A percentile compares a stretch with the other conserved stretches of the same genome.
phyloP scores from a whole-genome alignment of 2,888 invertebrate species.

The Bruchidius siliquastri region DNA sequence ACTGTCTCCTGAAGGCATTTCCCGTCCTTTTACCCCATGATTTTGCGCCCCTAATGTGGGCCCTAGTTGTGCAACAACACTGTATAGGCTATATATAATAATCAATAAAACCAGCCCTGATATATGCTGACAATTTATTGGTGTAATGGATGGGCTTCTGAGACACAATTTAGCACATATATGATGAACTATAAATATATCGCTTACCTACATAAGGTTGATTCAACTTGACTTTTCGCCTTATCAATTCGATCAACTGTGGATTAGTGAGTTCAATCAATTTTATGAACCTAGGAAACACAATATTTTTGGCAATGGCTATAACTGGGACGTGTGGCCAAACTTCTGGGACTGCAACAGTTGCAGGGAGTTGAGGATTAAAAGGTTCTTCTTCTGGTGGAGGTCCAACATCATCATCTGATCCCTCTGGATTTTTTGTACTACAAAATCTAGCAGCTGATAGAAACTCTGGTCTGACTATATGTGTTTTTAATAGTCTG shows the following conservation, averaged over 20 bases:
- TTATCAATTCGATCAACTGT: constrained; percentile 78
- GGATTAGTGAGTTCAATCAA: constrained; percentile 90
- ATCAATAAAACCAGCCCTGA: too few species aligned
- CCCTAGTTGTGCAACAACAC: too few species aligned
- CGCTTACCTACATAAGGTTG: constrained; percentile 76
- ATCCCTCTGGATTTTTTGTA: constrained; percentile 25
- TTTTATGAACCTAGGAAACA: constrained; percentile 97
- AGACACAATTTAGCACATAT: too few species aligned
- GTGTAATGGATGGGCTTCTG: too few species aligned
- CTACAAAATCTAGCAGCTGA: constrained; percentile 22
- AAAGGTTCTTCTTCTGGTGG: constrained; percentile 43
- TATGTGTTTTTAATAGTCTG: background rate
- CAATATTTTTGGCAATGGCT: constrained; percentile 89
- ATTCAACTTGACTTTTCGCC: constrained; percentile 90
- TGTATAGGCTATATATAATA: too few species aligned
- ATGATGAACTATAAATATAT: too few species aligned
- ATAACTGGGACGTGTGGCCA: constrained; percentile 96
- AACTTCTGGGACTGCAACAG: constrained; percentile 90
- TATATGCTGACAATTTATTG: too few species aligned
- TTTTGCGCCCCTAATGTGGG: too few species aligned
- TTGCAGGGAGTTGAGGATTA: constrained; percentile 68
- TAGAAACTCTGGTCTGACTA: background rate
- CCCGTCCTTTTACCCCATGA: too few species aligned
- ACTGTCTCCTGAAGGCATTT: too few species aligned
- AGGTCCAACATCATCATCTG: constrained; percentile 29